phyloP scores from a whole-genome alignment of 2,113 vertebrate species.

The Haplochromis vanheusdeni region DNA sequence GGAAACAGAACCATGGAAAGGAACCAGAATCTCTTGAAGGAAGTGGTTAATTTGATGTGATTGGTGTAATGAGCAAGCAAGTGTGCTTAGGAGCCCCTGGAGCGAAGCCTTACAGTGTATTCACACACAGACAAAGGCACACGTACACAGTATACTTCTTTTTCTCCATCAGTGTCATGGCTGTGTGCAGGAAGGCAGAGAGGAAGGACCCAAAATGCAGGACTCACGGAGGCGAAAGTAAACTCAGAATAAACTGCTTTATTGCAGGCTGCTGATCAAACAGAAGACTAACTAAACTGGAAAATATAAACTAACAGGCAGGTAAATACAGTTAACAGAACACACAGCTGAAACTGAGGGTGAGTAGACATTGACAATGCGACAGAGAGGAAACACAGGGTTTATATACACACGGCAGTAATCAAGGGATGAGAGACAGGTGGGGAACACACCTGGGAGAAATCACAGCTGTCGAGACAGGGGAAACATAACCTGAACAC shows the following conservation, averaged over 20 bases:
- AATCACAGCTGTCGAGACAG: background rate
- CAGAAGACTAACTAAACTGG: background rate
- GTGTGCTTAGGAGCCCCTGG: background rate
- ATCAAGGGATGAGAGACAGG: background rate
- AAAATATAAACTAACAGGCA: background rate
- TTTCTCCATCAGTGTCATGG: background rate
- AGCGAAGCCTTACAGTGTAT: background rate
- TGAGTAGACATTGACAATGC: rapidly evolving
- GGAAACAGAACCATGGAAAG: background rate
- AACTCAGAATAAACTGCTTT: background rate
- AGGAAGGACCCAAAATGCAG: background rate
- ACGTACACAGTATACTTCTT: background rate
- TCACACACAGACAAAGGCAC: background rate
- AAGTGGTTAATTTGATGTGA: constrained; percentile 57
- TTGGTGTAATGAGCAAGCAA: constrained; percentile 50
- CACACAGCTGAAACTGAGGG: rapidly evolving
- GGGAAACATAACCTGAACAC: rapidly evolving
- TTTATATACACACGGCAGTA: background rate
- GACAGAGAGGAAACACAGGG: background rate
- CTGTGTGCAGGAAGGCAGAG: background rate
- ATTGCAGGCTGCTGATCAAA: background rate
- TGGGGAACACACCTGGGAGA: background rate
- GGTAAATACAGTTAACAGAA: rapidly evolving
- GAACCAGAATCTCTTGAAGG: background rate
- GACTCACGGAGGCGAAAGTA: rapidly evolving